phyloP scores from a whole-genome alignment of 2,797 vertebrate species.

The Loris lydekkerianus region DNA sequence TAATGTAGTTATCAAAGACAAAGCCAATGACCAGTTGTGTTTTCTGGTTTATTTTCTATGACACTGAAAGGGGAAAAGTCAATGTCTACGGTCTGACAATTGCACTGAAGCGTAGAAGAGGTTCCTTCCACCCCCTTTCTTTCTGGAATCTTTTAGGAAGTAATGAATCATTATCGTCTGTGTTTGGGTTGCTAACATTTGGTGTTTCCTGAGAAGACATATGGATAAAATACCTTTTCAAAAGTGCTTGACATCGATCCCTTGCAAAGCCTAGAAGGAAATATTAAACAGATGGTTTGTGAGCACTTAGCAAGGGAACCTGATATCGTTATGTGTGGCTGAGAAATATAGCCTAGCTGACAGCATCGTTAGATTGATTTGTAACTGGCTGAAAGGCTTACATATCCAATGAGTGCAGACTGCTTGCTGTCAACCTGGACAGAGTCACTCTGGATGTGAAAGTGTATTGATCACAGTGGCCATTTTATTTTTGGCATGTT shows the following conservation, averaged over 20 bases:
- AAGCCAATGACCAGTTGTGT: constrained; percentile 30
- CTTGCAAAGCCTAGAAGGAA: constrained; percentile 70
- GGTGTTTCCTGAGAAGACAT: constrained; percentile 75
- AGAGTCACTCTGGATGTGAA: constrained; percentile 45
- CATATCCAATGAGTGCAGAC: not conserved
- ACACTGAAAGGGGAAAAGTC: constrained; percentile 28
- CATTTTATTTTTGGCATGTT: constrained; percentile 68
- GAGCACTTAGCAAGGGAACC: constrained; percentile 80
- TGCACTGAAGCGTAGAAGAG: not conserved
- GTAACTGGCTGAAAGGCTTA: constrained; percentile 64
- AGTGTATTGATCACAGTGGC: constrained; percentile 60
- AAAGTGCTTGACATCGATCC: constrained; percentile 76
- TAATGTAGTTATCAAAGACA: constrained; percentile 57
- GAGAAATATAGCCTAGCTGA: constrained; percentile 64
- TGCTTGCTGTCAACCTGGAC: constrained; percentile 35
- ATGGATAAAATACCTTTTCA: constrained; percentile 68
- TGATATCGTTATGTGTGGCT: constrained; percentile 74
- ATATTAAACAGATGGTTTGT: constrained; percentile 80
- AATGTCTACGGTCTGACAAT: constrained; percentile 47
- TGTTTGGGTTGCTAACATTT: constrained; percentile 78
- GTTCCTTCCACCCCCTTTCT: not conserved
- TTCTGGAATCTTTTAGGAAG: constrained; percentile 64
- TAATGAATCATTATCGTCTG: constrained; percentile 65
- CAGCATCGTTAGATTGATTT: constrained; percentile 79
- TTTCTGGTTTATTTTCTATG: constrained; percentile 62